Base-by-base conservation (phyloP, 2,113 vertebrate species). In the Myotis yumanensis region DNA sequence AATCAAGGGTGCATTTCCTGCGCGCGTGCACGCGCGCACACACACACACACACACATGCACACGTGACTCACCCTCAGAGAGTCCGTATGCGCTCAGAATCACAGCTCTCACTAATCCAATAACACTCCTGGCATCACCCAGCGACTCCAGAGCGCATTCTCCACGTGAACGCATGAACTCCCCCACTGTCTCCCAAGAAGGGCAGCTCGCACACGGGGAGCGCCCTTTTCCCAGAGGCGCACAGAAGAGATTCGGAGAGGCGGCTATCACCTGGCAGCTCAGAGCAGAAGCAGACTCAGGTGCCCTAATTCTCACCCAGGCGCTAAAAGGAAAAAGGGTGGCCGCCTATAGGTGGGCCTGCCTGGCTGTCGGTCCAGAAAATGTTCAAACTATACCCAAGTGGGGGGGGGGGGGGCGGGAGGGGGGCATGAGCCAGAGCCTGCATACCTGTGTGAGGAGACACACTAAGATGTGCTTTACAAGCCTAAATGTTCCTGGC, bases 1-100 rank as follows among this genome's bases (percentile, higher is more conserved):
- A 87, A 90, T 92, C 71, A 86, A 93, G 93, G 82, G 95, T 80
- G 79, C 35, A n/a, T 37, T 96, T 97, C 90, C 96, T 86, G 46
- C 46, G 85, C 30, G 9, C 17, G 18, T n/a, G 76, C 32, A 94
- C 79, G 79, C n/a, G 51, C n/a, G n/a, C n/a, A n/a, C n/a, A 37
- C 37, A 37, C 5, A 51, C 16, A 68, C 64, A 66, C 64, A 68
- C 66, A 68, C 32, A 76, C 35, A 94, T 62, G 84, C 35, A 51
- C 5, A 57, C 16, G 37, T 37, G 62, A 92, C 35, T 95, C 95
- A 83, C 82, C 86, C 76, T 48, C 40, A 46, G 75, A 22, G n/a
- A 91, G 69, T 11, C 75, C 46, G 3, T 28, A 8, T 16, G 25
- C 48, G 57, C 23, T 94, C 32, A 62, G 64, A 37, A 69, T 14